Evolutionary conservation across 64 coral and sea anemone genomes (phyloP), one percentile per base, ranked within the genome.

Genomic region (Dendronephthya gigantea): DNA sequence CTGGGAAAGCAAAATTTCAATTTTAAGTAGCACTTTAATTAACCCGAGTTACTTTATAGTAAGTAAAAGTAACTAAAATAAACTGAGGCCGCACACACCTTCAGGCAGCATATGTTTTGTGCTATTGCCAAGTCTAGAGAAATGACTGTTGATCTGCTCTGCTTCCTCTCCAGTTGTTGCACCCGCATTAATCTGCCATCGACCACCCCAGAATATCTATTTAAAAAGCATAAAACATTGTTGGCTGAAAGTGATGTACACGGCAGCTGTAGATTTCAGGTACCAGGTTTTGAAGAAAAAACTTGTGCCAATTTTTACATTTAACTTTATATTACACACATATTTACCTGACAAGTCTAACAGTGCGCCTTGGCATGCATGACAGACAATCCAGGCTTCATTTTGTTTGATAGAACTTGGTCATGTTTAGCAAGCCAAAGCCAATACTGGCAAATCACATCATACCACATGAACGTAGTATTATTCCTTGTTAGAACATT

Each of bases 331-430:
- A 74, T 74, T 16, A 27, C 68, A 74, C 23, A 85, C 4, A 16
- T 69, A 30, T 22, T 51, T 9, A 89, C 82, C 88, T 89, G 88
- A 68, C 88, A 89, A 41, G 32, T 37, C 88, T 82, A 89, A 17
- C 33, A 69, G 32, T 89, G 88, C 4, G 88, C 88, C 22, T 89
- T 84, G 34, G 88, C 87, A 68, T 89, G 81, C 87, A 89, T 88
- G 3, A 88, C 72, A 37, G 87, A 89, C 32, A 89, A 66, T 40
- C 82, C 81, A 59, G 88, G 82, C 15, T 89, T 84, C 82, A 83
- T 89, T 25, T 83, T 58, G 1, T 66, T 23, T 5, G 82, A 33
- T 25, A 35, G 0, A 30, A 30, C 12, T 11, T 16, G 68, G 31
- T 74, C 68, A 74, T 74, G 1, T 35, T 74, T 74, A 30, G 0